Evolutionary conservation across 2,113 vertebrate genomes (phyloP).

Genomic region (Aspiorhynchus laticeps): DNA sequence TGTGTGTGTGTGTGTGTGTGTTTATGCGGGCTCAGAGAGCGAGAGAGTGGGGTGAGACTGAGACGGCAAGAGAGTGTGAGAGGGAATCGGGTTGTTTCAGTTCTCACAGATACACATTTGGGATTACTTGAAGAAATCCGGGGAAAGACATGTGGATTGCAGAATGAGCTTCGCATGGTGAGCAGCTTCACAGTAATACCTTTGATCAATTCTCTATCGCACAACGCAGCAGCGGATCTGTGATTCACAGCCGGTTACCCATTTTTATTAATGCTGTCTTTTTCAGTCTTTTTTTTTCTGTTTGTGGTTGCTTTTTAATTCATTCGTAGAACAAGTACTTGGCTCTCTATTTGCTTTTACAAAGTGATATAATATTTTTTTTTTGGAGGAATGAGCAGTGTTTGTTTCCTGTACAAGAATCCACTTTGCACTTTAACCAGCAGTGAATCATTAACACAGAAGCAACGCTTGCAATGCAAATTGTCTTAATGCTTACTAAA

Average conservation of each 20-base stretch:
- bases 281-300: neutral
- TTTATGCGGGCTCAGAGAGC: slow-evolving; percentile 3
- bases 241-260: neutral
- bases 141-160: slow-evolving; percentile 51
- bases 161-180: slow-evolving; percentile 75
- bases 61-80: neutral
- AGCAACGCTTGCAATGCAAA: neutral
- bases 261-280: slow-evolving; percentile 7
- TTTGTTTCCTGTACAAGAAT: neutral
- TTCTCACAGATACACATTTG: slow-evolving; percentile 32
- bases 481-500: slow-evolving; percentile 12
- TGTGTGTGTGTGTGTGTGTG: neutral
- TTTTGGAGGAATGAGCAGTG: neutral
- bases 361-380: neutral
- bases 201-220: slow-evolving; percentile 32
- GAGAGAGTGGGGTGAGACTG: slow-evolving; percentile 8
- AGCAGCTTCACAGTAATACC: slow-evolving; percentile 52
- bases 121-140: slow-evolving; percentile 37
- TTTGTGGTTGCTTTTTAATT: neutral
- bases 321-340: neutral
- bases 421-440: slow-evolving; percentile 48
- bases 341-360: neutral
- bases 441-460: slow-evolving; percentile 71
- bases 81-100: slow-evolving; percentile 47
- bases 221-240: neutral